Evolutionary conservation across 2,888 invertebrate species (phyloP), one percentile per base, ranked within the genome.

Genomic region (Hypena proboscidalis): DNA sequence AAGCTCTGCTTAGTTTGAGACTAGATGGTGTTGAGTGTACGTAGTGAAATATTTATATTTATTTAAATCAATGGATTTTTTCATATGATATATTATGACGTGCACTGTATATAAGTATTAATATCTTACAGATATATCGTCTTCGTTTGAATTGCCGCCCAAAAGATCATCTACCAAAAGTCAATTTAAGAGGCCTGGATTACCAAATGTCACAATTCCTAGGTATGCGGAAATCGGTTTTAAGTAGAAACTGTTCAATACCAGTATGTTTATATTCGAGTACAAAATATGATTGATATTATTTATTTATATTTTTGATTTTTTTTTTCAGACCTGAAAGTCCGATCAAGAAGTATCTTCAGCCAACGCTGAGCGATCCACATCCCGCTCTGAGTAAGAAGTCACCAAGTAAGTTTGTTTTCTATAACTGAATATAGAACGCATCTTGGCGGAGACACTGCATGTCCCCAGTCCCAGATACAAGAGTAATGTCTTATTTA

Each of bases 351-450:
- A 96, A 96, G 74, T 97, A 94, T 78, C 83, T 97, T 41, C 96
- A 95, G 7, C 96, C 97, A 1, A 96, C 96, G 0, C 84, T 96
- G 30, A 96, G 96, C 11, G 96, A 97, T 84, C 94, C 93, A 2
- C 91, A 91, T 64, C 93, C 93, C 0, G 85, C 92, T 3, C 91
- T 94, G 0, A 92, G 92, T 21, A 94, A 92, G 62, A 90, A 95
- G 76, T 85, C 93, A 32, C 77, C 93, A 67, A 91, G 95, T 94
- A 90, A 90, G 89, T 85, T 7, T 22, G 0, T 25, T 31, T 33
- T 33, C 4, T 27, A 22, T 10, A 20, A 27, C 9, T 9, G 22
- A 22, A 2, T n/a, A 22, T 2, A 2, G 2, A 22, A 5, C 3
- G 8, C 2, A n/a, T n/a, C 22, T 19, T 19, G 19, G 3, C 19